These are phyloP conservation scores for Vanacampus margaritifer DNA, from an alignment of 2,113 vertebrate genomes.

Conservation along the genomic window DNA sequence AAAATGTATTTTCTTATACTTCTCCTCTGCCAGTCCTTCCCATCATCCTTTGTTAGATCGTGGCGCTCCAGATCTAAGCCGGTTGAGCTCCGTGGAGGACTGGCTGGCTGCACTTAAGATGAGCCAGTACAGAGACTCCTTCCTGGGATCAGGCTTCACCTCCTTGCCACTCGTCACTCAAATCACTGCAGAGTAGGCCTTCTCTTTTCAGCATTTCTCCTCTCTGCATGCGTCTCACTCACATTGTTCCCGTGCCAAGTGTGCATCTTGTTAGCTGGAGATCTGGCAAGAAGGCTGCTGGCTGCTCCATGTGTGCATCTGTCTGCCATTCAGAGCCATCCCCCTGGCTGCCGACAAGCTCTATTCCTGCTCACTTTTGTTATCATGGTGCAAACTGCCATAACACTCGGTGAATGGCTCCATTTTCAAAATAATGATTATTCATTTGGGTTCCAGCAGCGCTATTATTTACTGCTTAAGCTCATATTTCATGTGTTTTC, in stretches of 20 bases:
- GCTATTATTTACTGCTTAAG: background rate
- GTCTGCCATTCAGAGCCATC: constrained; percentile 29
- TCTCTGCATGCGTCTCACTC: constrained; percentile 40
- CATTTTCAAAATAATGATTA: background rate
- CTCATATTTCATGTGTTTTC: background rate
- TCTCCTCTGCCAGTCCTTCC: constrained; percentile 75
- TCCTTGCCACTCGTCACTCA: constrained; percentile 72
- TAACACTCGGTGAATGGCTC: background rate
- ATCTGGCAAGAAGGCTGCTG: constrained; percentile 27
- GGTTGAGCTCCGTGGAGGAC: constrained; percentile 92
- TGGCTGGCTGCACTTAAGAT: constrained; percentile 97
- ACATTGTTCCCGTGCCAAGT: constrained; percentile 57
- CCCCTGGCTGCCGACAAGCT: constrained; percentile 5
- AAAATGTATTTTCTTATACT: background rate
- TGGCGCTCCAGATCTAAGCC: constrained; percentile 88
- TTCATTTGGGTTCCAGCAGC: background rate
- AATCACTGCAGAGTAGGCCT: constrained; percentile 69
- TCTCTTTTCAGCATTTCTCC: constrained; percentile 4
- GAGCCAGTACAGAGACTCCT: constrained; percentile 96
- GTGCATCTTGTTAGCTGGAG: constrained; percentile 38
- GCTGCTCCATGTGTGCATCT: constrained; percentile 23
- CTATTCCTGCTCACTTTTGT: constrained; percentile 15
- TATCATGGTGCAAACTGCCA: constrained; percentile 8
- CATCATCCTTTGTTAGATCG: constrained; percentile 91
- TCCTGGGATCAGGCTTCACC: constrained; percentile 87